phyloP scores from a whole-genome alignment of 2,113 vertebrate species.

The Nanorana parkeri region DNA sequence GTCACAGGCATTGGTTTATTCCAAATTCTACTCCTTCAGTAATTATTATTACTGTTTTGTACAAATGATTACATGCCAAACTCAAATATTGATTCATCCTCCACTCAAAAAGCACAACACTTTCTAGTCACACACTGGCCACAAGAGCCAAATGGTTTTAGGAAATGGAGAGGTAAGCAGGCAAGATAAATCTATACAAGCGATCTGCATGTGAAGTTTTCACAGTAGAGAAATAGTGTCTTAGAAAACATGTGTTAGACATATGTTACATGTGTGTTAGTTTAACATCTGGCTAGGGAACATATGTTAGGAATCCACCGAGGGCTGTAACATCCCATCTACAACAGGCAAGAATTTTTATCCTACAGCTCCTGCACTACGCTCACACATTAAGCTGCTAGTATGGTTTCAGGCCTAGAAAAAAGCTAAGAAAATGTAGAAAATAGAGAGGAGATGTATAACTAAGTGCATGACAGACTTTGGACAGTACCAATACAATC shows the following conservation, averaged over 20 bases:
- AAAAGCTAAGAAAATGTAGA: not conserved
- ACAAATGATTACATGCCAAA: no score
- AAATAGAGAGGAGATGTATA: not conserved
- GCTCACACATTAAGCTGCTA: not conserved
- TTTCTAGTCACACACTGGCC: not conserved
- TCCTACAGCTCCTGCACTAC: constrained; percentile 42
- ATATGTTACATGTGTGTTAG: constrained; percentile 48
- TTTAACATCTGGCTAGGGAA: constrained; percentile 38
- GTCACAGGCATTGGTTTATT: no score
- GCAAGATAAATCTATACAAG: not conserved
- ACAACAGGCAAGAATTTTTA: constrained; percentile 9
- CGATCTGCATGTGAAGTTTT: constrained; percentile 24
- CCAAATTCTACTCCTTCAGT: no score
- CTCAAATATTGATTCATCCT: no score
- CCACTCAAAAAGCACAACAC: no score
- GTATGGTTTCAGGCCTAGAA: not conserved
- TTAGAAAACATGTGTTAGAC: constrained; percentile 30
- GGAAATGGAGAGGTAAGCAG: not conserved
- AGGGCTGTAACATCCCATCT: constrained; percentile 45
- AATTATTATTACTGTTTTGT: no score
- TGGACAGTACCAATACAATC: not conserved
- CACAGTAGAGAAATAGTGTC: constrained; percentile 32
- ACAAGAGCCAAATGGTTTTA: not conserved
- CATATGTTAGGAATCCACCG: constrained; percentile 47
- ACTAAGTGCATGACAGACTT: not conserved